Conservation (phyloP, 2,113 vertebrate genomes). For the Desmodus rotundus region DNA sequence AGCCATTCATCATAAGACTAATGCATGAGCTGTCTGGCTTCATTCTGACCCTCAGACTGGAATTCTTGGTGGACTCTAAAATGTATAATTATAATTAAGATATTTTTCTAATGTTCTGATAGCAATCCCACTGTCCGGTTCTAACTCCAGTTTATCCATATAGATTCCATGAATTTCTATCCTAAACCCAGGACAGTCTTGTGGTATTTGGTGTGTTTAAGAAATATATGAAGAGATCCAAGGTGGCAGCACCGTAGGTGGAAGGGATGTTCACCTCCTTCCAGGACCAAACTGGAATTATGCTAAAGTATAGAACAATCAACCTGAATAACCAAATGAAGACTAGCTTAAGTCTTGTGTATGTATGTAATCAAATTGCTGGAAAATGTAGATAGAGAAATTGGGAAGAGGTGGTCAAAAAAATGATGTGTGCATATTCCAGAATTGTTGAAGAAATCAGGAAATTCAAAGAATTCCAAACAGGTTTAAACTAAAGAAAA, state of each 20-base stretch:
- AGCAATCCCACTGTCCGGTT: background rate
- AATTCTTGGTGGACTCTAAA: slow-evolving; percentile 23
- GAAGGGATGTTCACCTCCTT: background rate
- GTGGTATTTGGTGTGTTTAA: background rate
- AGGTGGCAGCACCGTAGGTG: background rate
- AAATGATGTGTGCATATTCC: too few species aligned
- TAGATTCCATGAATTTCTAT: background rate
- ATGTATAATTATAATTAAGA: slow-evolving; percentile 26
- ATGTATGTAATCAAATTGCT: too few species aligned
- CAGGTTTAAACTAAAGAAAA: too few species aligned
- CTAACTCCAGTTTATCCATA: background rate
- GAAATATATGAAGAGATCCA: background rate
- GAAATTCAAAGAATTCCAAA: too few species aligned
- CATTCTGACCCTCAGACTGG: background rate
- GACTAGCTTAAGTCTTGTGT: background rate
- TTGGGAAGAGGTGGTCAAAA: too few species aligned
- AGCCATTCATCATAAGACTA: slow-evolving; percentile 49
- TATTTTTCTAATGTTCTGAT: slow-evolving; percentile 27
- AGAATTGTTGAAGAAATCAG: too few species aligned
- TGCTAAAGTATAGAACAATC: background rate
- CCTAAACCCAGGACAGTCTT: background rate
- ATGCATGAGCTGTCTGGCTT: slow-evolving; percentile 35
- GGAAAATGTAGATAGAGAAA: too few species aligned
- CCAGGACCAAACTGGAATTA: background rate
- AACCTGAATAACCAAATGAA: background rate